Percentiles rank a stretch among this genome's conserved stretches.
These are phyloP conservation scores for Platanista minor DNA, from an alignment of 2,113 vertebrate genomes.

Conservation along the genomic window DNA sequence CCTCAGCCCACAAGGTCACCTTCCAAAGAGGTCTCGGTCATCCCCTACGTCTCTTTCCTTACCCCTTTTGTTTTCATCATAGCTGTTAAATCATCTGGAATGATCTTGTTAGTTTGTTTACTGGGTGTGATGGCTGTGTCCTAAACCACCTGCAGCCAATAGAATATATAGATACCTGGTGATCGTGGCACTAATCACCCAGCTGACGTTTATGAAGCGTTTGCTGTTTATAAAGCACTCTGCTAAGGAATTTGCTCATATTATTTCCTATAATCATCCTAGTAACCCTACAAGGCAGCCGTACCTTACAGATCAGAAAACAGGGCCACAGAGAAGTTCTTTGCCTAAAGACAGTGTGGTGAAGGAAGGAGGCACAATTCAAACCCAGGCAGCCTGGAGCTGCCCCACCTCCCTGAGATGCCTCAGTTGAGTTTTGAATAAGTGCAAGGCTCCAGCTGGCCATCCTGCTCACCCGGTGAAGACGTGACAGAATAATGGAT, in stretches of 20 bases:
- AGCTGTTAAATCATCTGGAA: background rate
- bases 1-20: background rate
- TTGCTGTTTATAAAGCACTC: background rate
- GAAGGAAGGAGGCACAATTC: background rate
- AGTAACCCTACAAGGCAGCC: background rate
- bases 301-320: background rate
- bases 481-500: background rate
- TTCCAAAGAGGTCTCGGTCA: background rate
- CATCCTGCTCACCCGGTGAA: background rate
- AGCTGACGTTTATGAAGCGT: background rate
- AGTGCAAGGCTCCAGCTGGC: background rate
- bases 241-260: background rate
- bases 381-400: background rate
- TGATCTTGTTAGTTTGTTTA: background rate
- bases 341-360: background rate
- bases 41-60: background rate
- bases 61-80: background rate
- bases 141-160: background rate
- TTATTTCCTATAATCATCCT: background rate
- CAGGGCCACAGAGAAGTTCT: rapidly evolving
- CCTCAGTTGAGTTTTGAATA: background rate
- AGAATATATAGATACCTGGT: too few relatives aligned
- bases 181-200: background rate
- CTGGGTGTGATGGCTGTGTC: background rate
- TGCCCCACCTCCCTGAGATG: rapidly evolving